These are phyloP conservation scores for Menidia menidia DNA, from an alignment of 2,797 vertebrate genomes.

Conservation along the genomic window DNA sequence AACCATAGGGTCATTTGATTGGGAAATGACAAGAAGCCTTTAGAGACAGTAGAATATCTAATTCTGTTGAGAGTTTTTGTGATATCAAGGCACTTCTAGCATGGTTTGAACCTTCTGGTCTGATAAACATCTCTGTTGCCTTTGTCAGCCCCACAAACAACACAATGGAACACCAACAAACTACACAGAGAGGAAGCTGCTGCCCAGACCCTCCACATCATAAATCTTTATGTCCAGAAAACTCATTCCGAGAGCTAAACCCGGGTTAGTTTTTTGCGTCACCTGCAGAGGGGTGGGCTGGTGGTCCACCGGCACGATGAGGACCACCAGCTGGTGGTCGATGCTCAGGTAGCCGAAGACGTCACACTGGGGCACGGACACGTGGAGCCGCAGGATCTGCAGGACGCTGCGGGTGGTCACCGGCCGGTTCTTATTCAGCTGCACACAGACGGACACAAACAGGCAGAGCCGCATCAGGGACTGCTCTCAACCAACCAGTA, in stretches of 20 bases:
- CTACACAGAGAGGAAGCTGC: too few relatives aligned
- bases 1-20: too few relatives aligned
- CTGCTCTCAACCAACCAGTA: neutral
- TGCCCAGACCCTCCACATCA: neutral
- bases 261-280: conserved; percentile 15
- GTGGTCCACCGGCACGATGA: conserved; percentile 92
- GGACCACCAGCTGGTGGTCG: conserved; percentile 93
- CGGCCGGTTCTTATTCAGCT: conserved; percentile 91
- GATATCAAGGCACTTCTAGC: too few relatives aligned
- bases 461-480: neutral
- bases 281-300: conserved; percentile 94
- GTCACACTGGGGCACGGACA: conserved; percentile 97
- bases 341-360: conserved; percentile 97
- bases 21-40: too few relatives aligned
- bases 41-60: too few relatives aligned
- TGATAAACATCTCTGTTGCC: too few relatives aligned
- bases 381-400: conserved; percentile 89
- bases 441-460: conserved; percentile 23
- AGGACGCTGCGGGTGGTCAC: conserved; percentile 92
- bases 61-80: too few relatives aligned
- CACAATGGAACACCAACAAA: too few relatives aligned
- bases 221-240: neutral
- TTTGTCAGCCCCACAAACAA: too few relatives aligned
- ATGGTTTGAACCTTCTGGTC: too few relatives aligned
- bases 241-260: neutral